Base-by-base conservation (phyloP, 2,888 invertebrate species). In the Lithosia quadra region DNA sequence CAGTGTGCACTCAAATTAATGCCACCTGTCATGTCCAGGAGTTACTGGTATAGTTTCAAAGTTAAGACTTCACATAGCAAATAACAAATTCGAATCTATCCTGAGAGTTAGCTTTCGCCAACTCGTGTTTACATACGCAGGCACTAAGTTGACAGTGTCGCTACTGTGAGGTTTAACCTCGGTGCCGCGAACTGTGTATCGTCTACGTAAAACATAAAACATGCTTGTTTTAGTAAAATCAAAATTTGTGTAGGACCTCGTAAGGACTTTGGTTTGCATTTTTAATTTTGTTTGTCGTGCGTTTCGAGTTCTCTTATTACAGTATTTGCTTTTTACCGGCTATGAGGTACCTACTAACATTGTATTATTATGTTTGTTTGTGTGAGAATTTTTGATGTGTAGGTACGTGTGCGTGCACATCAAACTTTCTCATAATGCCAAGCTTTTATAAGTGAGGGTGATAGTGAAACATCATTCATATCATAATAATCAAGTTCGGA, bases 181-280 rank as follows among this genome's bases (percentile, higher is more conserved):
- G 70, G 73, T 62, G 49, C 49, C 49, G 18, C n/a, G 49, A 1
- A 49, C 43, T 43, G 43, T 43, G 43, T 43, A 43, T 49, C 18
- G 72, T 83, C 79, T 76, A 78, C 77, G 84, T 84, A 90, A 85
- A 59, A 88, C 84, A 86, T 83, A 80, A 83, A 5, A 56, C 56
- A 56, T n/a, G 9, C 82, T 84, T 82, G 84, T 89, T 90, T 88
- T 84, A 88, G 86, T 84, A 80, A 86, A 91, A 91, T 89, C 86
- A 86, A 87, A 91, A 88, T 88, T 86, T 74, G 49, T 49, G 49
- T 49, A 49, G 49, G 49, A 49, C 49, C 49, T 49, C 49, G 49
- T 67, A 64, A 69, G 22, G 55, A 75, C 70, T 78, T 71, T 77
- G 74, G 74, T 83, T 84, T 84, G 81, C 82, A 83, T 83, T 77